These are phyloP conservation scores for Porites divaricata DNA, from an alignment of 92 coral and sea anemone genomes.

Conservation along the genomic window DNA sequence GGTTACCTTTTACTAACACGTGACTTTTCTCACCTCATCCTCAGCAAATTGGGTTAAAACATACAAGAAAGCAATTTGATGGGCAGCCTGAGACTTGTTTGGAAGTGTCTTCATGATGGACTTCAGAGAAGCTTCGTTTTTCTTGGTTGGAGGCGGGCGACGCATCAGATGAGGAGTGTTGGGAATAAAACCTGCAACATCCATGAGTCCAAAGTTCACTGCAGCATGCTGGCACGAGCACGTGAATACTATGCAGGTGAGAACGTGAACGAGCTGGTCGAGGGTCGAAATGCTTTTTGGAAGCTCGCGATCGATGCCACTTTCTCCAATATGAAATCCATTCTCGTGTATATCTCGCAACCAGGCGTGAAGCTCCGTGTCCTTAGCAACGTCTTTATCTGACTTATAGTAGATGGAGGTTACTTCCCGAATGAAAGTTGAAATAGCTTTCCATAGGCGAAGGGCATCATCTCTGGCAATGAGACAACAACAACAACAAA, in stretches of 20 bases:
- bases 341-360: conserved; percentile 69
- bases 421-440: conserved; percentile 15
- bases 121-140: conserved; percentile 60
- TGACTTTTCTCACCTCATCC: conserved; percentile 65
- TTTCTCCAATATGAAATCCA: conserved; percentile 61
- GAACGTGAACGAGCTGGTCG: conserved; percentile 68
- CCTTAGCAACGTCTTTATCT: conserved; percentile 65
- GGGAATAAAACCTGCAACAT: conserved; percentile 71
- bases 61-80: conserved; percentile 58
- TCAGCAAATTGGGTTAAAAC: conserved; percentile 61
- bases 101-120: conserved; percentile 73
- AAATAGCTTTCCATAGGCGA: conserved; percentile 68
- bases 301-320: conserved; percentile 66
- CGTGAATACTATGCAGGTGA: conserved; percentile 78
- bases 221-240: conserved; percentile 93
- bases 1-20: too few species aligned
- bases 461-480: conserved; percentile 62
- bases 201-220: conserved; percentile 81
- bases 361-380: conserved; percentile 80
- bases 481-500: too few species aligned
- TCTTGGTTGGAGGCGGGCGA: conserved; percentile 78
- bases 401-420: conserved; percentile 21
- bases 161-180: conserved; percentile 81
- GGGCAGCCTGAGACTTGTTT: conserved; percentile 58
- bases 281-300: conserved; percentile 57